These are phyloP conservation scores for Beaufortia kweichowensis DNA, from an alignment of 2,113 vertebrate genomes.

Conservation along the genomic window DNA sequence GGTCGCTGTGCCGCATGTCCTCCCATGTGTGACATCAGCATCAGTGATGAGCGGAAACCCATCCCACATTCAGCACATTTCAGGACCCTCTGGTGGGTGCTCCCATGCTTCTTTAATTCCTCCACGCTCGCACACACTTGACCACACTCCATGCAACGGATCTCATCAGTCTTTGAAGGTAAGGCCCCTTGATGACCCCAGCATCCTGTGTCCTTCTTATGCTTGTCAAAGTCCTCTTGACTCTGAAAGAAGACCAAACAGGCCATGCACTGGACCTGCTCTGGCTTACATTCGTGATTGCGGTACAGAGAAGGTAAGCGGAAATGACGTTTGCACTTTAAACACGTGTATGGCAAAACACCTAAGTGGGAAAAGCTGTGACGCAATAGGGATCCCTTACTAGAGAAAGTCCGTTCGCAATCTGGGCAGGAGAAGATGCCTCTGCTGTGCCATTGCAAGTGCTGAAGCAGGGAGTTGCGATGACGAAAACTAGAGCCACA, in stretches of 20 bases:
- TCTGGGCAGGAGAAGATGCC: constrained; percentile 60
- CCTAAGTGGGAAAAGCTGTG: constrained; percentile 77
- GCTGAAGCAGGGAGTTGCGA: constrained; percentile 60
- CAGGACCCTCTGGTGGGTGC: constrained; percentile 87
- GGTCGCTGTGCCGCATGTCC: constrained; percentile 83
- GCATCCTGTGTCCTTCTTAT: constrained; percentile 77
- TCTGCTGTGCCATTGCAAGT: constrained; percentile 62
- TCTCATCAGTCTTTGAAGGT: constrained; percentile 57
- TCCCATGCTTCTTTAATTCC: constrained; percentile 82
- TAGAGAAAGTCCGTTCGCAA: constrained; percentile 63
- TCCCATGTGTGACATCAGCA: constrained; percentile 87
- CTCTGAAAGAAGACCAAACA: constrained; percentile 72
- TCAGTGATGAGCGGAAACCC: constrained; percentile 84
- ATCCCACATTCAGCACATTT: constrained; percentile 85
- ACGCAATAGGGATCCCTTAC: constrained; percentile 71
- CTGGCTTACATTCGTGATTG: constrained; percentile 70
- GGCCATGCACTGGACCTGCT: constrained; percentile 72
- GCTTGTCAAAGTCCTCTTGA: constrained; percentile 70
- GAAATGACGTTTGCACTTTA: constrained; percentile 73
- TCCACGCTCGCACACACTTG: constrained; percentile 78
- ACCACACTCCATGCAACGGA: constrained; percentile 84
- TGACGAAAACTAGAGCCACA: constrained; percentile 60
- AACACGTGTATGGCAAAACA: constrained; percentile 81
- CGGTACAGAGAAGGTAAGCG: constrained; percentile 70
- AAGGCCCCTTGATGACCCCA: constrained; percentile 71